These are phyloP conservation scores for Cylloceria caligata DNA, from an alignment of 2,888 invertebrate species.

Conservation along the genomic window DNA sequence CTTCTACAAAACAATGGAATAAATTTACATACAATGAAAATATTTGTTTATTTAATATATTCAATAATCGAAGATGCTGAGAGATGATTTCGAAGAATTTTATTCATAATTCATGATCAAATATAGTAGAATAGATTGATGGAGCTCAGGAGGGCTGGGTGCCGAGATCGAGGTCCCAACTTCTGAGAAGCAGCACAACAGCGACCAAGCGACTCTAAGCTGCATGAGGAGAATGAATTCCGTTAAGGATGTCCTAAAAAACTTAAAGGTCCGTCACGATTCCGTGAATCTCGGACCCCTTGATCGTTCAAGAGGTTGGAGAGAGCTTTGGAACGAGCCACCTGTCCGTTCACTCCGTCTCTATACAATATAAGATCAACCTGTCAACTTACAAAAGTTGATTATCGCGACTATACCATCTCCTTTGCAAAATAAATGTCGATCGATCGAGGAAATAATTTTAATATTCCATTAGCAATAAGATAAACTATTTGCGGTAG, in stretches of 20 bases:
- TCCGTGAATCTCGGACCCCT: conserved; percentile 68
- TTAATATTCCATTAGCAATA: background rate
- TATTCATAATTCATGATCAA: conserved; percentile 57
- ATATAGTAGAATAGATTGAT: conserved; percentile 41
- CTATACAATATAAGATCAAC: conserved; percentile 53
- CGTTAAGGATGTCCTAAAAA: conserved; percentile 67
- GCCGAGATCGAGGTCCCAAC: conserved; percentile 53
- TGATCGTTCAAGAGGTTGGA: conserved; percentile 61
- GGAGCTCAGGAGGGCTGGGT: conserved; percentile 40
- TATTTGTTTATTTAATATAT: background rate
- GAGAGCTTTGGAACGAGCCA: conserved; percentile 61
- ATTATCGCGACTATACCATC: conserved; percentile 11
- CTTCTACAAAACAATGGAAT: background rate
- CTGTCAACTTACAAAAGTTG: conserved; percentile 50
- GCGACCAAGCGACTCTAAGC: conserved; percentile 50
- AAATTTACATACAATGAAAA: background rate
- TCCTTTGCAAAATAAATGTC: conserved; percentile 22
- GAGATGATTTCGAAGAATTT: conserved; percentile 20
- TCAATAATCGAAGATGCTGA: background rate
- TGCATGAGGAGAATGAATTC: conserved; percentile 53
- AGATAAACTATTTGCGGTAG: background rate
- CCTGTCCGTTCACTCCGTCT: conserved; percentile 57
- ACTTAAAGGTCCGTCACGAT: conserved; percentile 68
- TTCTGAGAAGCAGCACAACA: conserved; percentile 61
- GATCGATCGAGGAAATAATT: background rate